Percentiles rank a stretch among this genome's conserved stretches.
These are phyloP conservation scores for Brenthis daphne DNA, from an alignment of 2,888 invertebrate species.

Conservation along the genomic window DNA sequence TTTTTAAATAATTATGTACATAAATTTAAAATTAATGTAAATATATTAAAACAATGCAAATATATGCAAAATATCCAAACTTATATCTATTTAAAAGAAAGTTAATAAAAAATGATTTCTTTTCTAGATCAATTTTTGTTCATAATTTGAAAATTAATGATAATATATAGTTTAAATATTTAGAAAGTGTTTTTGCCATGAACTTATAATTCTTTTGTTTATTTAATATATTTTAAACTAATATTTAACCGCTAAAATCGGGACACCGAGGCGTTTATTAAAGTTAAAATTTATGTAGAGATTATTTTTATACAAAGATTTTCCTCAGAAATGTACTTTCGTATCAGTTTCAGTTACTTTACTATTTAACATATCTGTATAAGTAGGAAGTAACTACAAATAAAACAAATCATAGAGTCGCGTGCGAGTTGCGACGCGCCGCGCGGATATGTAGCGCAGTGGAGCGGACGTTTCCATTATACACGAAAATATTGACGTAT, in stretches of 20 bases:
- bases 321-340: not conserved
- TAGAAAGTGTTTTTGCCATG: constrained; percentile 12
- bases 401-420: constrained; percentile 40
- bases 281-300: too few relatives aligned
- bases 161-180: not conserved
- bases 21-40: too few relatives aligned
- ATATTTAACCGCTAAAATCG: too few relatives aligned
- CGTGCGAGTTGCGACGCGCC: constrained; percentile 55
- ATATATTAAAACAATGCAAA: not conserved
- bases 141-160: not conserved
- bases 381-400: constrained; percentile 29
- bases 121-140: not conserved
- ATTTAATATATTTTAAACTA: not conserved
- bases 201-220: not conserved
- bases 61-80: not conserved
- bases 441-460: constrained; percentile 60
- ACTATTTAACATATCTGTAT: not conserved
- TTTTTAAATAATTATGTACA: too few relatives aligned
- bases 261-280: too few relatives aligned
- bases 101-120: constrained; percentile 8
- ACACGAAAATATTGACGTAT: constrained; percentile 12
- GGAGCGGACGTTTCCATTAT: constrained; percentile 47
- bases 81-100: not conserved
- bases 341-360: not conserved
- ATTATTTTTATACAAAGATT: too few relatives aligned